These are phyloP conservation scores for Corythornis vintsioides DNA, from an alignment of 2,113 vertebrate genomes.

Conservation along the genomic window DNA sequence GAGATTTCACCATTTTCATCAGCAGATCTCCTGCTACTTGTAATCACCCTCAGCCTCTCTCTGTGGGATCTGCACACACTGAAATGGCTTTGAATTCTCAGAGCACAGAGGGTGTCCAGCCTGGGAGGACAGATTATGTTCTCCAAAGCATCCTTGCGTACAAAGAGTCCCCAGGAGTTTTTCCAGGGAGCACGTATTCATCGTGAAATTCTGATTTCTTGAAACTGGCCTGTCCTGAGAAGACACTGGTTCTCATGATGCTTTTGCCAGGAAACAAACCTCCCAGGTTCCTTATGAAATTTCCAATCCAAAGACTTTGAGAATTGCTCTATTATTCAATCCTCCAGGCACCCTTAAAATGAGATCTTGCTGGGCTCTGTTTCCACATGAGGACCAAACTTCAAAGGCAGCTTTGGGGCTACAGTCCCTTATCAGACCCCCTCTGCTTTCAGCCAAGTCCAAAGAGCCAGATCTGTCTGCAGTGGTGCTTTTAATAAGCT, in stretches of 20 bases:
- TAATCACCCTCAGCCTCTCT: not conserved
- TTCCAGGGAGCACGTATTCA: not conserved
- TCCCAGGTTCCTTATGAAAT: constrained; percentile 6
- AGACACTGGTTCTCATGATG: constrained; percentile 8
- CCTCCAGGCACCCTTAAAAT: constrained; percentile 26
- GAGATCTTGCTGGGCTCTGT: not conserved
- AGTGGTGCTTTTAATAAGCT: not conserved
- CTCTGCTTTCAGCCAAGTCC: not conserved
- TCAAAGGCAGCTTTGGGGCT: not conserved
- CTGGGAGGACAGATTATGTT: not conserved
- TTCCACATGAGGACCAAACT: not conserved
- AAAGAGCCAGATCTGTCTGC: not conserved
- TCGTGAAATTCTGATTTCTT: not conserved
- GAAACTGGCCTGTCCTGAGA: constrained; percentile 15
- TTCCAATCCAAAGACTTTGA: not conserved
- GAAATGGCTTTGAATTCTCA: not conserved
- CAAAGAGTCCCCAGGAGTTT: not conserved
- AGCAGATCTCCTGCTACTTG: not conserved
- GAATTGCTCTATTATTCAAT: not conserved
- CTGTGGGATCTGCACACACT: not conserved
- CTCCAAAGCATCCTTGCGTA: not conserved
- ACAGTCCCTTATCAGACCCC: not conserved
- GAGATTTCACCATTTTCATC: not conserved
- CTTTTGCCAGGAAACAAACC: constrained; percentile 34
- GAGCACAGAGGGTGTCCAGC: not conserved